Conservation (phyloP, 2,888 invertebrate species). For the Cephus spinipes region DNA sequence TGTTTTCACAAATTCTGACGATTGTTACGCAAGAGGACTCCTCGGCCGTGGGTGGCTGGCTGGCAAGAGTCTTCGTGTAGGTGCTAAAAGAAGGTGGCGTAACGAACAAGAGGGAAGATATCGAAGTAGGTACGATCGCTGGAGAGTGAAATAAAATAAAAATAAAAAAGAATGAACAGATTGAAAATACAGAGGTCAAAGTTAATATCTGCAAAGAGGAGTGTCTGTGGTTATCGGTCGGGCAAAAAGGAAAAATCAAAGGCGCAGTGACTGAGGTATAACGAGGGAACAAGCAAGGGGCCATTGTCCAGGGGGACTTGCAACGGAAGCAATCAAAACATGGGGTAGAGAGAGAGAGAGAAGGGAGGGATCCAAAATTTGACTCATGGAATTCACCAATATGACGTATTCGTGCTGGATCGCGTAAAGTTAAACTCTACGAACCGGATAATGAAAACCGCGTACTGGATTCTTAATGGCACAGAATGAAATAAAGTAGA, state of each 20-base stretch:
- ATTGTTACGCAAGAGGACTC: no score
- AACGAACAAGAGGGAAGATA: slow-evolving; percentile 3
- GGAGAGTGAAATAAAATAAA: slow-evolving; percentile 7
- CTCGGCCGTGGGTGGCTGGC: background rate
- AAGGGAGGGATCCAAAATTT: background rate
- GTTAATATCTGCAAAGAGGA: background rate
- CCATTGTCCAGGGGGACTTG: no score
- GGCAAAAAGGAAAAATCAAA: background rate
- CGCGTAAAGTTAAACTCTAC: background rate
- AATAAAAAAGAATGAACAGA: slow-evolving; percentile 11
- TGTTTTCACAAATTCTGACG: no score
- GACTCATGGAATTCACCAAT: background rate
- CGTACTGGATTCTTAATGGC: background rate
- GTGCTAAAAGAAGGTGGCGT: background rate
- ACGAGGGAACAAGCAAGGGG: no score
- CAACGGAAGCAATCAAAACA: no score
- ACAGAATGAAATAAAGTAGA: background rate
- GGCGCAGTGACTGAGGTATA: background rate
- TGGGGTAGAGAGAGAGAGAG: background rate
- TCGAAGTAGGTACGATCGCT: background rate
- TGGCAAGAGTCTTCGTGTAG: slow-evolving; percentile 5
- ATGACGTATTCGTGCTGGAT: background rate
- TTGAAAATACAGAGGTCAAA: slow-evolving; percentile 7
- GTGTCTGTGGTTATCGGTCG: background rate
- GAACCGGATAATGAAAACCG: background rate